Evolutionary conservation across 2,113 vertebrate species (phyloP).

Genomic region (Cebus imitator): DNA sequence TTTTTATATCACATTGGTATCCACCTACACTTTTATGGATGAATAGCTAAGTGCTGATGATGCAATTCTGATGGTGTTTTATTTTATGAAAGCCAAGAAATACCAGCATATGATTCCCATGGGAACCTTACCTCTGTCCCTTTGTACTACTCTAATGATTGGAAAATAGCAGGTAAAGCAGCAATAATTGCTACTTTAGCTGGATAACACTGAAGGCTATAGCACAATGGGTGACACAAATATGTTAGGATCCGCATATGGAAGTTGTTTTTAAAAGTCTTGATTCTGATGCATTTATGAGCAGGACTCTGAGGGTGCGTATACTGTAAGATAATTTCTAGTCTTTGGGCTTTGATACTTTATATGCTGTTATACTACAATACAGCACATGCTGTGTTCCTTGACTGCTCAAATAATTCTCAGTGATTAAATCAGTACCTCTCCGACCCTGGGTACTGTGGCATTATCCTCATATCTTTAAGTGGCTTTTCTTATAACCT

Average conservation of each 20-base stretch:
- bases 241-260: not conserved
- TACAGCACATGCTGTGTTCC: not conserved
- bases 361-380: constrained; percentile 18
- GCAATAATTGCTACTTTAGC: constrained; percentile 45
- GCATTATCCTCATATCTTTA: not conserved
- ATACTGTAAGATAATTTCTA: not conserved
- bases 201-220: not conserved
- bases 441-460: not conserved
- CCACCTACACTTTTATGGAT: constrained; percentile 35
- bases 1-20: constrained; percentile 29
- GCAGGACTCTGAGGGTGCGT: not conserved
- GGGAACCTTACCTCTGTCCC: constrained; percentile 52
- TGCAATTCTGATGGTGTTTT: constrained; percentile 32
- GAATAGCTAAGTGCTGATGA: constrained; percentile 51
- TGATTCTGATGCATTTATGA: constrained; percentile 37
- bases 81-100: constrained; percentile 55
- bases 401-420: constrained; percentile 41
- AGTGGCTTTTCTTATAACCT: not conserved
- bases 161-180: constrained; percentile 58
- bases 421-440: not conserved
- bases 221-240: constrained; percentile 15
- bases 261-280: constrained; percentile 42
- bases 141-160: constrained; percentile 57
- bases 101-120: constrained; percentile 59
- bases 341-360: constrained; percentile 7